A percentile compares a stretch with the other conserved stretches of the same genome.
phyloP scores from a whole-genome alignment of 1,140 invertebrate species.

The Cydia splendana region DNA sequence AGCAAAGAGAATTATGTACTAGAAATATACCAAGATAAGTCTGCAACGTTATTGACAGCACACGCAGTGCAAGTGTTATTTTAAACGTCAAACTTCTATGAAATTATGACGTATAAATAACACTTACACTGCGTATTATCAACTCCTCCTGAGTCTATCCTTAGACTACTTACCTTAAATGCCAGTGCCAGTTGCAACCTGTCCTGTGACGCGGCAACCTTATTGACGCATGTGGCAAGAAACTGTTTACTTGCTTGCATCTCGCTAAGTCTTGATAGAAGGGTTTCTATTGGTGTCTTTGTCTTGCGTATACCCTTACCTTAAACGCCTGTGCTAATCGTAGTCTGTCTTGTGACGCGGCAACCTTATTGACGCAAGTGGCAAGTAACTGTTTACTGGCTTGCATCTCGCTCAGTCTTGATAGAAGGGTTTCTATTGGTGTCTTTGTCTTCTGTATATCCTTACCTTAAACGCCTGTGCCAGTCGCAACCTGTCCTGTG shows the following conservation, averaged over 20 bases:
- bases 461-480: constrained; percentile 72
- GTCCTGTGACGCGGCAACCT: constrained; percentile 58
- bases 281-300: constrained; percentile 52
- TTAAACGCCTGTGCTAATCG: constrained; percentile 69
- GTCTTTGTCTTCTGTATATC: not conserved
- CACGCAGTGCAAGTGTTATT: too few relatives aligned
- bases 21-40: too few relatives aligned
- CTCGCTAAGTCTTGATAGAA: constrained; percentile 60
- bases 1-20: too few relatives aligned
- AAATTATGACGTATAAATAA: too few relatives aligned
- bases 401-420: constrained; percentile 38
- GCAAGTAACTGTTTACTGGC: constrained; percentile 60
- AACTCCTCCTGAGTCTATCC: too few relatives aligned
- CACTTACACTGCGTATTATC: too few relatives aligned
- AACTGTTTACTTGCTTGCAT: constrained; percentile 57
- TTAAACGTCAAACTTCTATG: too few relatives aligned
- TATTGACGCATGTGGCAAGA: constrained; percentile 62
- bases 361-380: constrained; percentile 59
- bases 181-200: constrained; percentile 63
- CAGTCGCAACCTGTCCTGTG: constrained; percentile 62
- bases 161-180: constrained; percentile 59
- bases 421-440: too few relatives aligned
- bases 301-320: constrained; percentile 43
- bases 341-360: constrained; percentile 61
- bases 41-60: too few relatives aligned